These are phyloP conservation scores for Drosophila biarmipes DNA, from an alignment of 1,140 invertebrate genomes.

Conservation along the genomic window DNA sequence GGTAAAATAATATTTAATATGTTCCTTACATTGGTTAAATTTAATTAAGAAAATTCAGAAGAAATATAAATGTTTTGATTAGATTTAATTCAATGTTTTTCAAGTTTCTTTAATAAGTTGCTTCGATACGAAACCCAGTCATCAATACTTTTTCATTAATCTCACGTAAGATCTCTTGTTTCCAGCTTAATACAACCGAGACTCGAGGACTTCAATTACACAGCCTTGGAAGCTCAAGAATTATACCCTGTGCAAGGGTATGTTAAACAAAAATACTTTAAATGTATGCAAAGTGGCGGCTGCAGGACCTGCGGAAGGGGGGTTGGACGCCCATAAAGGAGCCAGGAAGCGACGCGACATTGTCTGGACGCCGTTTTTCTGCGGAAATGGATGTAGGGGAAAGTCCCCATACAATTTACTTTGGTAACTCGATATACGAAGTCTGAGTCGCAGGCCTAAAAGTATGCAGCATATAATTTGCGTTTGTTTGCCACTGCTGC, in stretches of 20 bases:
- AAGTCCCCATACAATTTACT: conserved; percentile 67
- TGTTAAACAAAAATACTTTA: conserved; percentile 51
- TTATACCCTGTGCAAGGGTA: conserved; percentile 12
- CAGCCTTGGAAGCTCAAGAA: neutral
- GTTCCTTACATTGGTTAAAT: too few species aligned
- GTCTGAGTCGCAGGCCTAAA: conserved; percentile 61
- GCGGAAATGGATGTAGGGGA: conserved; percentile 69
- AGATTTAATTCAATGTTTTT: too few species aligned
- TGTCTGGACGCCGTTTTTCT: conserved; percentile 78
- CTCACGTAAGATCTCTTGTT: neutral
- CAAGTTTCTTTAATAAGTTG: too few species aligned
- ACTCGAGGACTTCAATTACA: neutral
- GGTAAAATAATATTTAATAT: too few species aligned
- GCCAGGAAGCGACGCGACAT: conserved; percentile 37
- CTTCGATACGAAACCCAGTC: too few species aligned
- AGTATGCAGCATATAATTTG: conserved; percentile 81
- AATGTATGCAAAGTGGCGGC: conserved; percentile 57
- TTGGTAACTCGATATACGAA: conserved; percentile 65
- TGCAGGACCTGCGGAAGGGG: neutral
- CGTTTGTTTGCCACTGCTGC: conserved; percentile 71
- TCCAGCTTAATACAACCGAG: neutral
- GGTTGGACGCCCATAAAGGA: conserved; percentile 11
- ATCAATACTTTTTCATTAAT: too few species aligned
- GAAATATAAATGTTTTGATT: too few species aligned
- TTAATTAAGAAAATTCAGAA: too few species aligned